A percentile compares a stretch with the other conserved stretches of the same genome.
Evolutionary conservation across 2,113 vertebrate species (phyloP).

Genomic region (Butorides virescens): DNA sequence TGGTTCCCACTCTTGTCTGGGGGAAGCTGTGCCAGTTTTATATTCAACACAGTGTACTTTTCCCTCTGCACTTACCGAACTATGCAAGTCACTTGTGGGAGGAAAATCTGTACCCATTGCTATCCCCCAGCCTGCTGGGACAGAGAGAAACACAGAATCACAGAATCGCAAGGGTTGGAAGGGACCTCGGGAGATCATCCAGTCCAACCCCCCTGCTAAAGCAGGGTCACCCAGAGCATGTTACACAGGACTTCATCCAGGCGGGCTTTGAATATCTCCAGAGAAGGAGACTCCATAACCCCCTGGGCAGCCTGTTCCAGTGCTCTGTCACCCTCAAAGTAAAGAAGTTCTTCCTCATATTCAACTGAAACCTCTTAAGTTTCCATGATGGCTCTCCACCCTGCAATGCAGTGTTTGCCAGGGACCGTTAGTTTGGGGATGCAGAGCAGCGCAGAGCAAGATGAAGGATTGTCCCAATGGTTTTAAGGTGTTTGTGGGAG

Average conservation of each 20-base stretch:
- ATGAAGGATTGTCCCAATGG: neutral
- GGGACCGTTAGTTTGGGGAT: neutral
- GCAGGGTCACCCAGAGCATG: too few species aligned
- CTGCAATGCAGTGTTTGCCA: accelerated
- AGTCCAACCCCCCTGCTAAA: too few species aligned
- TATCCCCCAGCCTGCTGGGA: neutral
- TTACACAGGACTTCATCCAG: too few species aligned
- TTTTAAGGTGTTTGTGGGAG: neutral
- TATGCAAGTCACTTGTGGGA: neutral
- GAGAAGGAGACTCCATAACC: too few species aligned
- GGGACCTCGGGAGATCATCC: too few species aligned
- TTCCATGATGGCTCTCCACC: neutral
- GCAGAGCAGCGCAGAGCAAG: neutral
- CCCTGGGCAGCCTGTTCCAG: too few species aligned
- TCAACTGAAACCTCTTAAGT: too few species aligned
- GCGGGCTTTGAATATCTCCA: too few species aligned
- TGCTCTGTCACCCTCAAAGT: too few species aligned
- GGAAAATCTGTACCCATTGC: neutral
- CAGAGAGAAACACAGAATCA: neutral
- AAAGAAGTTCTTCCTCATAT: too few species aligned
- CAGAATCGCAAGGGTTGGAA: too few species aligned
- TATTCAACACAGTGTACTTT: neutral
- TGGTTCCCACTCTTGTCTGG: neutral
- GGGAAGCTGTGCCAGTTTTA: neutral
- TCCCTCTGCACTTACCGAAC: neutral